phyloP scores from a whole-genome alignment of 2,113 vertebrate species.

The Lanius collurio region DNA sequence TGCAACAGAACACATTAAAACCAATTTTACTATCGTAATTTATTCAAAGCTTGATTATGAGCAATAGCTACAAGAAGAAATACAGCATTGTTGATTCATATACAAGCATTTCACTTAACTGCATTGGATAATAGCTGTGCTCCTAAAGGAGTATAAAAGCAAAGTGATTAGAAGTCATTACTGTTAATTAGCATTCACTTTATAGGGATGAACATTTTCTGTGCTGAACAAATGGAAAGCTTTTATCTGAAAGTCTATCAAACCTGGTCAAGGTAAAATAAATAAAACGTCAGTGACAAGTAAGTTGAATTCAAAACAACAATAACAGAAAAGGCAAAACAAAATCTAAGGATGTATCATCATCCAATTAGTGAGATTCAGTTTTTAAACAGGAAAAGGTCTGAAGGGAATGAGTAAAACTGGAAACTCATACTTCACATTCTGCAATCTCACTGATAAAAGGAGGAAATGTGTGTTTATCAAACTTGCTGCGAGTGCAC shows the following conservation, averaged over 20 bases:
- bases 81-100: constrained; percentile 75
- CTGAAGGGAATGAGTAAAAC: constrained; percentile 78
- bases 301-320: constrained; percentile 65
- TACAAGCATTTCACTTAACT: constrained; percentile 76
- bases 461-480: constrained; percentile 94
- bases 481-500: constrained; percentile 79
- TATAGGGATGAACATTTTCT: constrained; percentile 69
- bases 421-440: constrained; percentile 80
- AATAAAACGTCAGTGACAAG: constrained; percentile 46
- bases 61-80: constrained; percentile 67
- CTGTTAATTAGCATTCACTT: constrained; percentile 79
- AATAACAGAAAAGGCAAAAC: constrained; percentile 14
- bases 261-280: constrained; percentile 72
- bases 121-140: constrained; percentile 75
- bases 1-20: constrained; percentile 70
- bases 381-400: constrained; percentile 84
- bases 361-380: constrained; percentile 75
- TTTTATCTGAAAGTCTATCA: constrained; percentile 72
- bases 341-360: constrained; percentile 69
- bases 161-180: constrained; percentile 81
- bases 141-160: constrained; percentile 78
- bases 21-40: constrained; percentile 69
- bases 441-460: constrained; percentile 83
- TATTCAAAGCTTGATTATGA: constrained; percentile 74
- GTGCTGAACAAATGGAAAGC: constrained; percentile 62